Conservation (phyloP, 2,888 invertebrate genomes). For the Ischnura elegans region DNA sequence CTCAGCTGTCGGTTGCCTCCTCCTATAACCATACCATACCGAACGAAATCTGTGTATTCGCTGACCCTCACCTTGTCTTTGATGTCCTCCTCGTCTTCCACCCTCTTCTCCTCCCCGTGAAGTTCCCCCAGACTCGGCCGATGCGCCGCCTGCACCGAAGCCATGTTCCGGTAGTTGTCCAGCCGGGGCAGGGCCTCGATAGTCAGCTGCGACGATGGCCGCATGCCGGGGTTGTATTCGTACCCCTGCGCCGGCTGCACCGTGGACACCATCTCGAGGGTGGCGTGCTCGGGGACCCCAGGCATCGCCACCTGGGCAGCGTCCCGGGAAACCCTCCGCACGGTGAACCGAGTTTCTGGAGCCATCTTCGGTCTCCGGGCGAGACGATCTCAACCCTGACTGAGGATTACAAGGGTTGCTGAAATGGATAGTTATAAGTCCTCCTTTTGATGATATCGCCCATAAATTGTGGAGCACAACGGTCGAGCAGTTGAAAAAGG, state of each 20-base stretch:
- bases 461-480: too few species aligned
- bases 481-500: too few species aligned
- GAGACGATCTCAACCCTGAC: background rate
- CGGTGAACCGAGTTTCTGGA: conserved; percentile 69
- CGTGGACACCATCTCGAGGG: conserved; percentile 68
- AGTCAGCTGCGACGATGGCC: conserved; percentile 84
- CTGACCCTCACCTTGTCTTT: conserved; percentile 77
- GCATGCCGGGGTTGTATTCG: conserved; percentile 75
- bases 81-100: conserved; percentile 70
- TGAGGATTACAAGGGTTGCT: background rate
- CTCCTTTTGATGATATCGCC: too few species aligned
- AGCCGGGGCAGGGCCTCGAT: conserved; percentile 89
- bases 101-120: conserved; percentile 81
- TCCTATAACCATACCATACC: too few species aligned
- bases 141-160: conserved; percentile 84
- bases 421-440: background rate
- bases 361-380: background rate
- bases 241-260: background rate
- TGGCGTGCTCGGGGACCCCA: conserved; percentile 70
- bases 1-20: too few species aligned
- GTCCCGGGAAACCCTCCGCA: conserved; percentile 67
- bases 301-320: conserved; percentile 69
- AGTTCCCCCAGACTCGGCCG: conserved; percentile 92
- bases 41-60: too few species aligned
- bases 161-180: conserved; percentile 89